A percentile compares a stretch with the other conserved stretches of the same genome.
Evolutionary conservation across 2,888 invertebrate species (phyloP).

Genomic region (Pachliopta kotzebuea): DNA sequence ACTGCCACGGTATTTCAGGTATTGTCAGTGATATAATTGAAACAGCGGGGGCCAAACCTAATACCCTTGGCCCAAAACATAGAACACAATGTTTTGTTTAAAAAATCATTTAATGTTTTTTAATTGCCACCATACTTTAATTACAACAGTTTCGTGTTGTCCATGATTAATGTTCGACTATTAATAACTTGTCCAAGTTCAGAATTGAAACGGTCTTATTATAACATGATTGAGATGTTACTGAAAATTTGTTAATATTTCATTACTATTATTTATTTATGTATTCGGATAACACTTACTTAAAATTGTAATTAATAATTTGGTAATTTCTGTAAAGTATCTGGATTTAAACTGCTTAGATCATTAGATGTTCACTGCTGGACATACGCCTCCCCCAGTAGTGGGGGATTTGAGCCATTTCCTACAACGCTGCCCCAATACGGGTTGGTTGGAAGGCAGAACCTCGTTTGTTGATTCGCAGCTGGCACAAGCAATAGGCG

Average conservation of each 20-base stretch:
- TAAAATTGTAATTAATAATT: no score
- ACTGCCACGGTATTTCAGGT: conserved; percentile 69
- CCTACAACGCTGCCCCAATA: no score
- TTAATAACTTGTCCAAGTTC: conserved; percentile 51
- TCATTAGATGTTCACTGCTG: no score
- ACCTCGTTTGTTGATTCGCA: no score
- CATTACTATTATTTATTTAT: no score
- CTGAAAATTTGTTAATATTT: not conserved
- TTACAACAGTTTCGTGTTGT: conserved; percentile 55
- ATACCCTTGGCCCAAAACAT: conserved; percentile 50
- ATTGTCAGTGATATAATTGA: conserved; percentile 80
- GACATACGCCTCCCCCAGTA: no score
- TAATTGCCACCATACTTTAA: conserved; percentile 74
- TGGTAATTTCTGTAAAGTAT: no score
- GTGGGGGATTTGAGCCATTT: no score
- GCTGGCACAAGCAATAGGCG: no score
- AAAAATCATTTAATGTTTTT: conserved; percentile 65
- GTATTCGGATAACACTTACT: no score
- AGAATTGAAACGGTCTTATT: conserved; percentile 9
- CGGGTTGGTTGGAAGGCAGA: no score
- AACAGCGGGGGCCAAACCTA: conserved; percentile 71
- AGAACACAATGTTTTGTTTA: conserved; percentile 74
- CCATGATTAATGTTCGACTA: conserved; percentile 63
- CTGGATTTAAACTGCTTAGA: no score
- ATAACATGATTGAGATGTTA: conserved; percentile 12